phyloP scores from a whole-genome alignment of 2,888 invertebrate genomes.

The Oxystoma pomonae region DNA sequence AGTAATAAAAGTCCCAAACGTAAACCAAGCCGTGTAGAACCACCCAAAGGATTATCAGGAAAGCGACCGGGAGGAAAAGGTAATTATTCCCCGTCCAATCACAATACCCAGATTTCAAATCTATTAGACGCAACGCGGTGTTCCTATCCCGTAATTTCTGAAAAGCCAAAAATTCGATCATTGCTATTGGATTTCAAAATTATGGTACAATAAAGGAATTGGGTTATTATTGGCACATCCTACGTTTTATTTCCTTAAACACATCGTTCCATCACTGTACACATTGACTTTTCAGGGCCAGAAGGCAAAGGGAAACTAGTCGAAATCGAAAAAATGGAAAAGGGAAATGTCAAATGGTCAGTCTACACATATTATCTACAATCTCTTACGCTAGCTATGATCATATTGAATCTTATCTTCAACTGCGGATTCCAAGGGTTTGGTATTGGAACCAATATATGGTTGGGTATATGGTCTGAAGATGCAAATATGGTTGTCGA shows the following conservation, averaged over 20 bases:
- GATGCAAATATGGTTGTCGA: slow-evolving; percentile 55
- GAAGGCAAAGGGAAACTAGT: slow-evolving; percentile 43
- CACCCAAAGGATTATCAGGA: not conserved
- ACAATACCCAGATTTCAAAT: no score
- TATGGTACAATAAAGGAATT: no score
- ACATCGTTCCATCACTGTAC: no score
- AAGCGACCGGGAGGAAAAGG: not conserved
- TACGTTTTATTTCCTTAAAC: no score
- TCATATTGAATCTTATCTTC: slow-evolving; percentile 67
- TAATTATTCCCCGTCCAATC: no score
- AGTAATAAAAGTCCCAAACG: slow-evolving; percentile 12
- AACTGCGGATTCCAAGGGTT: slow-evolving; percentile 67
- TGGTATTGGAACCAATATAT: slow-evolving; percentile 78
- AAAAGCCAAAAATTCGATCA: no score
- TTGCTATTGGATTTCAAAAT: no score
- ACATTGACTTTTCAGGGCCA: no score
- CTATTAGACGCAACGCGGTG: no score
- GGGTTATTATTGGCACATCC: no score
- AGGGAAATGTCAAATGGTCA: slow-evolving; percentile 58
- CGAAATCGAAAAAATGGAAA: slow-evolving; percentile 50
- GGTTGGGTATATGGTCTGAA: slow-evolving; percentile 69
- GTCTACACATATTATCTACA: slow-evolving; percentile 83
- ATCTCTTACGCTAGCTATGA: slow-evolving; percentile 70
- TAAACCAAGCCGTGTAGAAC: not conserved
- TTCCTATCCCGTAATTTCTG: no score